phyloP scores from a whole-genome alignment of 2,797 vertebrate species.

The Fundulus diaphanus region DNA sequence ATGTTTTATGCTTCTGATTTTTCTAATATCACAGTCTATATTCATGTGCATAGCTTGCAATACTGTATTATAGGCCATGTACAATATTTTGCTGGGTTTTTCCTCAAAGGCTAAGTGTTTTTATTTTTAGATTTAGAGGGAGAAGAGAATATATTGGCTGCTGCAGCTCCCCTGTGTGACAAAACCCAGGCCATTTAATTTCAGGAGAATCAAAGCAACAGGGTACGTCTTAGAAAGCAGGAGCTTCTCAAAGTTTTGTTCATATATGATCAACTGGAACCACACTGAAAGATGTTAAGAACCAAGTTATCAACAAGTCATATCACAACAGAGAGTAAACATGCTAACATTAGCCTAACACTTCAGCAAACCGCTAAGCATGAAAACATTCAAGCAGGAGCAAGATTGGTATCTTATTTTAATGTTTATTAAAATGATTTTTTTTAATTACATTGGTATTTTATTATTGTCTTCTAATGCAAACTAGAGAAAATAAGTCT shows the following conservation, averaged over 20 bases:
- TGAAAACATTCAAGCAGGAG: background rate
- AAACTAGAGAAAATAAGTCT: background rate
- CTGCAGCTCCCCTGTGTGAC: background rate
- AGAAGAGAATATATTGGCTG: background rate
- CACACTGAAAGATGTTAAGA: background rate
- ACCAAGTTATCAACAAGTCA: background rate
- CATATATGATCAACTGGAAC: too few species aligned
- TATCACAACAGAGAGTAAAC: background rate
- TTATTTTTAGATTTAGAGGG: background rate
- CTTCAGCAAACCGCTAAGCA: background rate
- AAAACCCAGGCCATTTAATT: background rate
- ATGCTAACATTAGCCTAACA: background rate
- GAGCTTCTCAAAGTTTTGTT: background rate
- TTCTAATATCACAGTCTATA: background rate
- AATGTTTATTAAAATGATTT: background rate
- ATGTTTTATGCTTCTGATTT: background rate
- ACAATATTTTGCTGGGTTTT: slow-evolving; percentile 1
- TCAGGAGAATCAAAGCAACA: too few species aligned
- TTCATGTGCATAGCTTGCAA: background rate
- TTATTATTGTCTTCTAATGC: background rate
- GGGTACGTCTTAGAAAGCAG: background rate
- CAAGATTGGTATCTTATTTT: background rate
- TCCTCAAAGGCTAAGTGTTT: background rate
- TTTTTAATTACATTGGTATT: background rate
- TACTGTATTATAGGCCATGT: background rate